A percentile compares a stretch with the other conserved stretches of the same genome.
These are phyloP conservation scores for Lamprotornis superbus DNA, from an alignment of 2,113 vertebrate species.

Conservation along the genomic window DNA sequence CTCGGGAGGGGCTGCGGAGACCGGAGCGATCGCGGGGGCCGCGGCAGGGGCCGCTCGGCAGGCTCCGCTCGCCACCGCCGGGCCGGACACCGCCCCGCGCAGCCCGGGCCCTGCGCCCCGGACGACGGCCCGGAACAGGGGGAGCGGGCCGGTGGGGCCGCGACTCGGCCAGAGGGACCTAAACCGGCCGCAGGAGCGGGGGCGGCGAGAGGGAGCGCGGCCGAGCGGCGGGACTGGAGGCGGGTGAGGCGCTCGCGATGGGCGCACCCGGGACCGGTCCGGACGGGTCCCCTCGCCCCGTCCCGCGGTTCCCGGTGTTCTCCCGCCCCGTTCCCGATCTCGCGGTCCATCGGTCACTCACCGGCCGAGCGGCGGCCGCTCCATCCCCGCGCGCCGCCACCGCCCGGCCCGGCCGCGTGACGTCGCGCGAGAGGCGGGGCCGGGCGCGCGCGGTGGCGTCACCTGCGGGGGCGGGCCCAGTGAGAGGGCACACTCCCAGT, in stretches of 20 bases:
- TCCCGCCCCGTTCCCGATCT: neutral
- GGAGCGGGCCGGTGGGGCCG: neutral
- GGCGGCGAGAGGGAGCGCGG: neutral
- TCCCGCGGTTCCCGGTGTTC: neutral
- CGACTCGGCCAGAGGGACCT: too few relatives aligned
- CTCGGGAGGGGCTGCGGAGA: too few relatives aligned
- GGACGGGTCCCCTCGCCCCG: too few relatives aligned
- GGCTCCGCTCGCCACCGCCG: neutral
- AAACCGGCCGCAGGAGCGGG: neutral
- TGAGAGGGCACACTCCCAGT: accelerated
- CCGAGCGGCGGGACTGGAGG: neutral
- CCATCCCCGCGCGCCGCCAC: neutral
- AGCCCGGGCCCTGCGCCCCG: neutral
- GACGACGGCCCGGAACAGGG: neutral
- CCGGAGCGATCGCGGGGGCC: too few relatives aligned
- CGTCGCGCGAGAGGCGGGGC: neutral
- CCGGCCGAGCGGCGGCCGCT: neutral
- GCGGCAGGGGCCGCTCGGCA: too few relatives aligned
- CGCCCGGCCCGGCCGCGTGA: neutral
- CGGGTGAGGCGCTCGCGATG: neutral
- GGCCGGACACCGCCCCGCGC: neutral
- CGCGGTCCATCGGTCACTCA: neutral
- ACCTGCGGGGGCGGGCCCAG: neutral
- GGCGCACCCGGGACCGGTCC: neutral
- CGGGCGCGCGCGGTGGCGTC: neutral